These are phyloP conservation scores for Cyrtodaria siliqua DNA, from an alignment of 2,888 invertebrate genomes.

Conservation along the genomic window DNA sequence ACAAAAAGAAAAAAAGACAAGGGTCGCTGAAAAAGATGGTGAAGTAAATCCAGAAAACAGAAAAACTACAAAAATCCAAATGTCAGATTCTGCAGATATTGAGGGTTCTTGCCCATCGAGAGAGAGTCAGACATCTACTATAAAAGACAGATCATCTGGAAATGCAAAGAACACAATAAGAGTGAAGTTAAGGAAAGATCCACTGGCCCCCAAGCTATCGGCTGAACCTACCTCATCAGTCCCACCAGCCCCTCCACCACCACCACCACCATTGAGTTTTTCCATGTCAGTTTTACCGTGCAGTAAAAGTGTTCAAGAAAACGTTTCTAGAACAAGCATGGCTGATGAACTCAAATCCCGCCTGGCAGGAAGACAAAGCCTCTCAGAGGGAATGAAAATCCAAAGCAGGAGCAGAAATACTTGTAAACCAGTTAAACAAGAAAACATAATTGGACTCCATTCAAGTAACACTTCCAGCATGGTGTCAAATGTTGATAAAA, in stretches of 20 bases:
- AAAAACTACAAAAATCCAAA: too few relatives aligned
- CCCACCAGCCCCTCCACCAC: constrained; percentile 66
- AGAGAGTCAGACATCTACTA: too few relatives aligned
- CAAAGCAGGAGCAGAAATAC: constrained; percentile 5
- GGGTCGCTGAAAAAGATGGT: too few relatives aligned
- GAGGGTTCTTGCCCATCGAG: too few relatives aligned
- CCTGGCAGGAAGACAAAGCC: constrained; percentile 44
- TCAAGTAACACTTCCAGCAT: not conserved
- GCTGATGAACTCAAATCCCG: constrained; percentile 54
- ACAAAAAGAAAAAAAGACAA: not conserved
- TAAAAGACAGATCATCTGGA: not conserved
- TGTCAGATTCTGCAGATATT: too few relatives aligned
- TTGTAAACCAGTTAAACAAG: constrained; percentile 15
- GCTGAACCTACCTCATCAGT: constrained; percentile 53
- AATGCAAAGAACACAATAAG: constrained; percentile 30
- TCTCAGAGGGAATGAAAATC: constrained; percentile 40
- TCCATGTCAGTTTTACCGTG: constrained; percentile 18
- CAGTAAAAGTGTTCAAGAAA: constrained; percentile 32
- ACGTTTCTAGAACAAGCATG: constrained; percentile 44
- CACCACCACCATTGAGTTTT: constrained; percentile 56
- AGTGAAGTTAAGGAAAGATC: constrained; percentile 48
- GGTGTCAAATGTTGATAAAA: not conserved
- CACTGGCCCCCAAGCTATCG: constrained; percentile 28
- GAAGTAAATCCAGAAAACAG: too few relatives aligned
- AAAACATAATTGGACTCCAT: constrained; percentile 4